Conservation (phyloP, 2,888 invertebrate genomes). For the Catocala fraxini region DNA sequence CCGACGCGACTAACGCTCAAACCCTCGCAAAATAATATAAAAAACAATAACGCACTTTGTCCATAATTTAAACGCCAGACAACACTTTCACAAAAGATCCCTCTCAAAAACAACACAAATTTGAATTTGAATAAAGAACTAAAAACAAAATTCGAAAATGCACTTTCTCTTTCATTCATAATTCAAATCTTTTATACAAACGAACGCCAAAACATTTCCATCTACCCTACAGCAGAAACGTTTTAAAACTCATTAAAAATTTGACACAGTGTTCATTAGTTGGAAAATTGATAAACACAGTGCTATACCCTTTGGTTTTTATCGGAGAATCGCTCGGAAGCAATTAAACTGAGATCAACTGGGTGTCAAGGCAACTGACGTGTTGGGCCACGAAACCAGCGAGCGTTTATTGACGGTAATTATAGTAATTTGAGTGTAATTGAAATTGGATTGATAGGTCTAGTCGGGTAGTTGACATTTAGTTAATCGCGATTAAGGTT, state of each 20-base stretch:
- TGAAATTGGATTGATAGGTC: constrained; percentile 23
- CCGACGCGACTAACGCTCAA: no score
- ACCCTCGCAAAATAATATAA: no score
- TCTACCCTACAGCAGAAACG: constrained; percentile 17
- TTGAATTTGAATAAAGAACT: no score
- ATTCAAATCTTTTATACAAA: not conserved
- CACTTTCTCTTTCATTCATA: no score
- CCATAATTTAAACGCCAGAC: no score
- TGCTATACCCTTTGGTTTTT: constrained; percentile 45
- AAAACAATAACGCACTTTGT: no score
- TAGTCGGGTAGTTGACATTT: constrained; percentile 14
- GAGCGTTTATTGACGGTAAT: constrained; percentile 12
- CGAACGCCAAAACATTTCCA: not conserved
- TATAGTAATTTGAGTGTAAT: constrained; percentile 25
- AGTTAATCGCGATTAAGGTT: not conserved
- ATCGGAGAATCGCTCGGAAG: constrained; percentile 67
- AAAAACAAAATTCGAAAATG: no score
- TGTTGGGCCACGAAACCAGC: constrained; percentile 51
- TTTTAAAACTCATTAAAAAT: constrained; percentile 10
- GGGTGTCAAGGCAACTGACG: constrained; percentile 51
- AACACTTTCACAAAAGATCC: no score
- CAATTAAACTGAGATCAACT: constrained; percentile 64
- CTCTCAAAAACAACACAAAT: no score
- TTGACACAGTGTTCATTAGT: constrained; percentile 23
- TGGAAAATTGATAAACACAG: constrained; percentile 31